Base-by-base conservation (phyloP, 2,113 vertebrate species). In the Gambusia holbrooki region DNA sequence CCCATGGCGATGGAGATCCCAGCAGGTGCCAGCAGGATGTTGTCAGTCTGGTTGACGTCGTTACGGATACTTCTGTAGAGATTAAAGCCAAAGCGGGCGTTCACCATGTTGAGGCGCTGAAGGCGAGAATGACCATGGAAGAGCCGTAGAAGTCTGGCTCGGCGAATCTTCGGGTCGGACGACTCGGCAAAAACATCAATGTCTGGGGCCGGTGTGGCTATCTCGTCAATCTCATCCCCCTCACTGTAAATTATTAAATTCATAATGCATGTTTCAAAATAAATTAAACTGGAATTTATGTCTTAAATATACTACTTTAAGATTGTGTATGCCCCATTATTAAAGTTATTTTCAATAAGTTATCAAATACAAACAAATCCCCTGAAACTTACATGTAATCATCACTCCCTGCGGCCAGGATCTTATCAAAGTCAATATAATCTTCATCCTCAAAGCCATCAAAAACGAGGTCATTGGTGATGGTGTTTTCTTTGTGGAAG, bases 1-100 rank as follows among this genome's bases (percentile, higher is more conserved):
- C 95, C 96, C 97, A 99, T 96, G 17, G 97, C 96, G 0, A 96
- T 96, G 40, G 98, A 99, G 86, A 99, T 97, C 25, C 98, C 98
- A 19, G 96, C 96, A 0, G 98, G 98, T 9, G 98, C 97, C 28
- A 99, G 91, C 82, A 99, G 93, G 70, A 99, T 94, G 33, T 99
- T 99, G 42, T 98, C 95, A 0, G 87, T 95, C 79, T 95, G 71
- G 65, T 94, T 94, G n/a, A 92, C 89, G 3, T 91, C 86, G 25
- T 97, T 96, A 9, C 94, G 95, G 75, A 99, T 79, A 0, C 93
- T 96, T 45, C 96, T 94, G 71, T 98, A 99, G 27, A 99, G 96
- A 69, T 94, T 93, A 76, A 98, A 99, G 25, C 95, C 98, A 2
- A 99, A 99, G 63, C 93, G 93, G 5, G 96, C 95, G 0, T 99